Conservation (phyloP, 2,113 vertebrate species). For the Dicerorhinus sumatrensis region DNA sequence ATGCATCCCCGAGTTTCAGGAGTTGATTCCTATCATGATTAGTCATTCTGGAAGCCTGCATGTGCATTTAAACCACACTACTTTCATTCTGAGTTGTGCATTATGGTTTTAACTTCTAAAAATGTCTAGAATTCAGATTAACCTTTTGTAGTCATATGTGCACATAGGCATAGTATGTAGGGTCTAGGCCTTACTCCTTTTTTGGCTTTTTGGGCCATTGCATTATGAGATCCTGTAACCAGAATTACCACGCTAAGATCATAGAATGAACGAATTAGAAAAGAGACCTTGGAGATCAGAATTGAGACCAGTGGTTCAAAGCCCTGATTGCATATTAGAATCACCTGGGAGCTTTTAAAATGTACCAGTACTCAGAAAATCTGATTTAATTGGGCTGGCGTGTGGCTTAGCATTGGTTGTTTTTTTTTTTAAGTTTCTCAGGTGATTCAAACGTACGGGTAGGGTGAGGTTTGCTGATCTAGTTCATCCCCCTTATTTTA, state of each 20-base stretch:
- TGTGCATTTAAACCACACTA: conserved; percentile 62
- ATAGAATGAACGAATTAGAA: conserved; percentile 16
- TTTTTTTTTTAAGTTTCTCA: not conserved
- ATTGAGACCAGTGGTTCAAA: not conserved
- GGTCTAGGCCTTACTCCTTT: conserved; percentile 2
- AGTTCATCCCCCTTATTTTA: not conserved
- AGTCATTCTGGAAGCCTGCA: conserved; percentile 55
- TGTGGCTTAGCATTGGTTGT: not conserved
- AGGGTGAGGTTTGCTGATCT: not conserved
- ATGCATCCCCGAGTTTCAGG: conserved; percentile 48
- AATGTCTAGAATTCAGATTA: conserved; percentile 68
- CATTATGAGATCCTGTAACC: not conserved
- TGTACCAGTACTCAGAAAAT: not conserved
- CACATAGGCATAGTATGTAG: not conserved
- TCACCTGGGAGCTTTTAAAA: not conserved
- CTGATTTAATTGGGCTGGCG: not conserved
- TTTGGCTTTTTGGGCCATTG: conserved; percentile 19
- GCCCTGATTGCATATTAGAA: not conserved
- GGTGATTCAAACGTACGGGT: conserved; percentile 1
- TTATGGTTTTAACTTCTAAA: conserved; percentile 50
- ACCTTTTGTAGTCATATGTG: not conserved
- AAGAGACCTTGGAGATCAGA: not conserved
- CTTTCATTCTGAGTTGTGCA: conserved; percentile 63
- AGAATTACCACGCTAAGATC: not conserved
- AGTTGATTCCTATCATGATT: conserved; percentile 63